Evolutionary conservation across 1,140 invertebrate species (phyloP).

Genomic region (Ptiloglossa arizonensis): DNA sequence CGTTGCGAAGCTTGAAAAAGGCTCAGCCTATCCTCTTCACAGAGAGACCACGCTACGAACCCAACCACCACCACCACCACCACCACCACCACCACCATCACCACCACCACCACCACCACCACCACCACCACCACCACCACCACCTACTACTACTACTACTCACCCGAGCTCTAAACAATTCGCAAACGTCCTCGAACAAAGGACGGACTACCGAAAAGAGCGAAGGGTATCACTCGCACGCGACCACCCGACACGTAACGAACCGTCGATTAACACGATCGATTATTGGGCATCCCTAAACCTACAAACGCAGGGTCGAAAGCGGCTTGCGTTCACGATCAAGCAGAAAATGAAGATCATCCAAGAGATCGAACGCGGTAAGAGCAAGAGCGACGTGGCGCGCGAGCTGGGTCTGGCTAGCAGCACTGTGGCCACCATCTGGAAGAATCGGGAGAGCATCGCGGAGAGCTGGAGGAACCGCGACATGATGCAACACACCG

Average conservation of each 20-base stretch:
- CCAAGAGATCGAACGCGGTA: conserved; percentile 84
- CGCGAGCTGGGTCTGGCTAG: conserved; percentile 83
- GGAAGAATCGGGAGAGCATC: conserved; percentile 84
- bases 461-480: conserved; percentile 80
- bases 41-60: conserved; percentile 41
- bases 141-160: conserved; percentile 4
- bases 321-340: conserved; percentile 84
- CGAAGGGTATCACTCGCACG: conserved; percentile 34
- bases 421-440: conserved; percentile 84
- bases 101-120: conserved; percentile 14
- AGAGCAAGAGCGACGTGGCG: conserved; percentile 84
- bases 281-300: conserved; percentile 70
- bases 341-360: conserved; percentile 86
- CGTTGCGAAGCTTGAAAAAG: conserved; percentile 45
- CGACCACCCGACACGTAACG: conserved; percentile 35
- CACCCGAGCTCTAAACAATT: conserved; percentile 45
- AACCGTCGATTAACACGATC: conserved; percentile 64
- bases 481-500: conserved; percentile 78
- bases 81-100: conserved; percentile 11
- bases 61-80: conserved; percentile 40
- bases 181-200: conserved; percentile 35
- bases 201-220: conserved; percentile 25
- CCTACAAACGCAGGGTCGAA: conserved; percentile 82
- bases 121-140: no score
- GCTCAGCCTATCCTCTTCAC: conserved; percentile 42